Evolutionary conservation across 2,113 vertebrate species (phyloP).

Genomic region (Orientallactaga bullata): DNA sequence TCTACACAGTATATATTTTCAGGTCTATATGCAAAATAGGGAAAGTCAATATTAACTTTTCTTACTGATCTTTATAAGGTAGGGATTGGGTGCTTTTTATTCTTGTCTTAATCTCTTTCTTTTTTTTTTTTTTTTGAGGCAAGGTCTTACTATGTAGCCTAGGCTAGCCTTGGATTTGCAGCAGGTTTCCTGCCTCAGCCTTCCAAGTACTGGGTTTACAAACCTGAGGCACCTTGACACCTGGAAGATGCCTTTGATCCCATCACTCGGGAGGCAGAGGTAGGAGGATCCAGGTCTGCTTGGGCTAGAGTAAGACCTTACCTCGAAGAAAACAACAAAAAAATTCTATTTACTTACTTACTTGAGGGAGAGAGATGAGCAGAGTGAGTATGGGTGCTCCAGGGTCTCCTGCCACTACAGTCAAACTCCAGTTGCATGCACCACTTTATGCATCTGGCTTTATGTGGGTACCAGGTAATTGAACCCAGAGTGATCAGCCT

Average conservation of each 20-base stretch:
- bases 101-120: slow-evolving; percentile 51
- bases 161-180: neutral
- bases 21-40: slow-evolving; percentile 3
- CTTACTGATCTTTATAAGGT: slow-evolving; percentile 45
- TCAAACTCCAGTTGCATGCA: too few relatives aligned
- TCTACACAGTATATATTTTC: slow-evolving; percentile 29
- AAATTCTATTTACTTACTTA: too few relatives aligned
- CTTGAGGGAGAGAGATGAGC: too few relatives aligned
- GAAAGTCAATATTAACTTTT: neutral
- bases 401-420: too few relatives aligned
- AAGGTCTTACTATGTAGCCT: neutral
- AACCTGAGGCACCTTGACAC: neutral
- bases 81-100: slow-evolving; percentile 11
- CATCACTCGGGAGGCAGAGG: slow-evolving; percentile 10
- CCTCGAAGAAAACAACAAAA: too few relatives aligned
- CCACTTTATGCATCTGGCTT: too few relatives aligned
- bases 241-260: slow-evolving; percentile 28
- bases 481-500: too few relatives aligned
- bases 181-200: neutral
- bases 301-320: too few relatives aligned
- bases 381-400: too few relatives aligned
- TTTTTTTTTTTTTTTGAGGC: slow-evolving; percentile 40
- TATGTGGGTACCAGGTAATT: too few relatives aligned
- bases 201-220: neutral
- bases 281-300: too few relatives aligned